Percentiles rank a stretch among this genome's conserved stretches.
Evolutionary conservation across 2,113 vertebrate genomes (phyloP).

Genomic region (Psittacus erithacus): DNA sequence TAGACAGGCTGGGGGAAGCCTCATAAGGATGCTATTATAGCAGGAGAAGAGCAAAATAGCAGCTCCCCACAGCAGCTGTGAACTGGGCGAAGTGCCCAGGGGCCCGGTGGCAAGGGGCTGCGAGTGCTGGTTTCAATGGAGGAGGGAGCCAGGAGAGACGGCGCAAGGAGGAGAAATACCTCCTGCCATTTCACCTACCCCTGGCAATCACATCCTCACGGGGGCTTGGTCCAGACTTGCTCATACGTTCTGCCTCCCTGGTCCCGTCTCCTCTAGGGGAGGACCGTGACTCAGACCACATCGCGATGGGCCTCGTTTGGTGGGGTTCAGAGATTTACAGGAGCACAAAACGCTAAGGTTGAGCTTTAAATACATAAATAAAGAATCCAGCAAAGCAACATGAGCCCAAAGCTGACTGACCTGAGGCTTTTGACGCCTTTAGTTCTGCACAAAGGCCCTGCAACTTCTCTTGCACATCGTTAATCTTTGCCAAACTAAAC

Average conservation of each 20-base stretch:
- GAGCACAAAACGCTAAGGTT: background rate
- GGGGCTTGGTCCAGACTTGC: background rate
- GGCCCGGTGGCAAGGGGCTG: background rate
- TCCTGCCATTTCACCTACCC: background rate
- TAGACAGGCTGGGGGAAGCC: background rate
- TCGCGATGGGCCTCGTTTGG: background rate
- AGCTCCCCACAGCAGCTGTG: slow-evolving; percentile 14
- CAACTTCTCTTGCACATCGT: background rate
- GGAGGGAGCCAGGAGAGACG: background rate
- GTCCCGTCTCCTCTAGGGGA: background rate
- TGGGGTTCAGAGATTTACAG: background rate
- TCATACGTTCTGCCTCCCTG: background rate
- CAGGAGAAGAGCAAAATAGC: background rate
- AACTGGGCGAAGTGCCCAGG: background rate
- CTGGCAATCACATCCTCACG: background rate
- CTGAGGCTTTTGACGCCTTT: background rate
- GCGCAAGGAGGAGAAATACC: background rate
- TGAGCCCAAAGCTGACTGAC: background rate
- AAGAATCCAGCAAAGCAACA: background rate
- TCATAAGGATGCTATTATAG: slow-evolving; percentile 55
- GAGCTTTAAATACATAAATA: background rate
- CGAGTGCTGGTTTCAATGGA: background rate
- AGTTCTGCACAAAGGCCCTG: background rate
- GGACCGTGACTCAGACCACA: background rate
- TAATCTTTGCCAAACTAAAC: slow-evolving; percentile 14